Evolutionary conservation across 2,113 vertebrate species (phyloP), one percentile per base, ranked within the genome.

Genomic region (Passer domesticus): DNA sequence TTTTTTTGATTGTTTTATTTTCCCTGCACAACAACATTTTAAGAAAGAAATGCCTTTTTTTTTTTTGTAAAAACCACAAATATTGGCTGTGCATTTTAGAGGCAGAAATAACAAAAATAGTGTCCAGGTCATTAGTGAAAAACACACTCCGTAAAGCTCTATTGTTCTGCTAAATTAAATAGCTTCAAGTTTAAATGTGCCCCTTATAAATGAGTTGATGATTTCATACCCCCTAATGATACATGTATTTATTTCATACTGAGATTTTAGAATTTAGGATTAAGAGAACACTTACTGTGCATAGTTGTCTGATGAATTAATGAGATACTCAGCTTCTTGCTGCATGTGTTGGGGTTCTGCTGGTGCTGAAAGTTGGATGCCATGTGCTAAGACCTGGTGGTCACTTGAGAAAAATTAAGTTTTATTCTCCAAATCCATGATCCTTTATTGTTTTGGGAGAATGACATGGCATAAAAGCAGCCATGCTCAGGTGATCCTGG

Each of bases 51-150:
- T 15, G 31, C 4, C 7, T 0, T 75, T 28, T 64, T 75, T 50
- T 66, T 11, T 37, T 24, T 18, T 23, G 35, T 28, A 43, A 43
- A 78, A 31, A 64, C 81, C 90, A 90, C 88, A 92, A 74, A 28
- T 93, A 83, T 3, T 86, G 83, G 46, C 85, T 67, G 50, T 93
- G 72, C 41, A 14, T 95, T 90, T 92, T 69, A 86, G 50, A 88
- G 55, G 19, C 49, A 69, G 53, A 55, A 72, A 9, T 55, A 84
- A 52, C 37, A 90, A 70, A 90, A 92, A 43, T 10, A 69, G 43
- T 77, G 72, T 50, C 76, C 88, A 70, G 89, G 95, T 95, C 67
- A 39, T 92, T 94, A 93, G 83, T 76, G 79, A 74, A 41, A 93
- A 83, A 24, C 63, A 83, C 0, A 2, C 37, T 83, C 50, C 0